Percentiles rank a stretch among this genome's conserved stretches.
Conservation (phyloP, 2,888 invertebrate genomes). For the Noctua fimbriata region DNA sequence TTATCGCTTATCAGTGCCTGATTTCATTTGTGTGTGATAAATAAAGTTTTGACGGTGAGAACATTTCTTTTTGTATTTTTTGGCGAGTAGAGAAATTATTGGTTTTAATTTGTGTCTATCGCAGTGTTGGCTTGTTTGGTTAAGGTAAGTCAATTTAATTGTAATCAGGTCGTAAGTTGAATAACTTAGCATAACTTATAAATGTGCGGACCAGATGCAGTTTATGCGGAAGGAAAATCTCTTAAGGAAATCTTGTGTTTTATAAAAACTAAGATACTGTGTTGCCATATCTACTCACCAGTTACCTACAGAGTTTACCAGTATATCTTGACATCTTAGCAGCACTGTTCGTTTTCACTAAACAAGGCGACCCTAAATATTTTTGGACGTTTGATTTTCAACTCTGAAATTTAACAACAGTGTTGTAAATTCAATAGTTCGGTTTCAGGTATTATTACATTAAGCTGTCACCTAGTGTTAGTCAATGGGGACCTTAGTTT, state of each 20-base stretch:
- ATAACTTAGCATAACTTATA: neutral
- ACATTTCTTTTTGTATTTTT: neutral
- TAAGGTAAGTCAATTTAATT: slow-evolving; percentile 27
- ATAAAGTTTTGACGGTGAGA: slow-evolving; percentile 9
- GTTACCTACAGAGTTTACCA: neutral
- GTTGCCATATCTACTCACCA: neutral
- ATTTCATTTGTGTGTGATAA: slow-evolving; percentile 9
- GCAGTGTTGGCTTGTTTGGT: neutral
- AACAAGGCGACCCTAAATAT: too few species aligned
- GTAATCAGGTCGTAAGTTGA: neutral
- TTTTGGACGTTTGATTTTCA: neutral
- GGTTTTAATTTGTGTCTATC: neutral
- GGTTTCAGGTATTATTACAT: too few species aligned
- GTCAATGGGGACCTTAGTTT: too few species aligned
- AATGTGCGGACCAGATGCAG: neutral
- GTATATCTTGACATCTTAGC: neutral
- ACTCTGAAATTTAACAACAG: neutral
- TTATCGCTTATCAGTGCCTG: slow-evolving; percentile 37
- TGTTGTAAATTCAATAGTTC: neutral
- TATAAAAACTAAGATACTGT: slow-evolving; percentile 1
- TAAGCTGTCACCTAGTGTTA: too few species aligned
- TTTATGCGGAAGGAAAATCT: slow-evolving; percentile 29
- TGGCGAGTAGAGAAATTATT: rapidly evolving
- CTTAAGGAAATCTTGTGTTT: slow-evolving; percentile 9
- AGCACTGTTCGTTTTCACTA: too few species aligned